Percentiles rank a stretch among this genome's conserved stretches.
Evolutionary conservation across 92 coral and sea anemone species (phyloP).

Genomic region (Paragorgia papillata): DNA sequence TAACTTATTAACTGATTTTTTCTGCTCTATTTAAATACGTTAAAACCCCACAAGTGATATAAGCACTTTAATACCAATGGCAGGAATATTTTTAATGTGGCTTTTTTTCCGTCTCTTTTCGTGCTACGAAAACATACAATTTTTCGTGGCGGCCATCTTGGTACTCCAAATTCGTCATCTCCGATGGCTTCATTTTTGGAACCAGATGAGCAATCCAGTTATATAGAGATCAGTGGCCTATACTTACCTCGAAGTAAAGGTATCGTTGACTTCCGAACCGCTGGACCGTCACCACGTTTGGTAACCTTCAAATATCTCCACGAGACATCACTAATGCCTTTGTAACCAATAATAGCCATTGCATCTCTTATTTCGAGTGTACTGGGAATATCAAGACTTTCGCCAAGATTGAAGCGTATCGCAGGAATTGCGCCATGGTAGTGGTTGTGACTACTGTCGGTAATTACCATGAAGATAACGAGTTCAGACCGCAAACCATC

Average conservation of each 20-base stretch:
- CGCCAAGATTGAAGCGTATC: not conserved
- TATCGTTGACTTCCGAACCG: not conserved
- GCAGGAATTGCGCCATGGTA: not conserved
- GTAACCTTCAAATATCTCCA: not conserved
- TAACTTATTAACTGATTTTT: too few species aligned
- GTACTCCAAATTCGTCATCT: too few species aligned
- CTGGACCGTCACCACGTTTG: not conserved
- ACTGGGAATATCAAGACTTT: not conserved
- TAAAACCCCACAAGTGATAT: slow-evolving; percentile 27
- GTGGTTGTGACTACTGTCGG: not conserved
- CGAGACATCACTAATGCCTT: not conserved
- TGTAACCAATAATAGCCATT: not conserved
- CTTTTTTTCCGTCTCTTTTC: too few species aligned
- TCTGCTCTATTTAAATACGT: too few species aligned
- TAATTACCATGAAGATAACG: not conserved
- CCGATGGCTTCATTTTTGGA: too few species aligned
- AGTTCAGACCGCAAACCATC: not conserved
- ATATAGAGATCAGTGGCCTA: too few species aligned
- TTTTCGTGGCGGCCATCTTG: too few species aligned
- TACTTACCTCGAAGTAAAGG: slow-evolving; percentile 8
- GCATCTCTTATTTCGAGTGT: not conserved
- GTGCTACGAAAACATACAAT: too few species aligned
- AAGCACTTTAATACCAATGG: slow-evolving; percentile 3
- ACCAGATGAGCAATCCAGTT: too few species aligned
- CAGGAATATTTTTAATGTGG: too few species aligned